Base-by-base conservation (phyloP, 1,140 invertebrate genomes). In the Euwallacea similis region DNA sequence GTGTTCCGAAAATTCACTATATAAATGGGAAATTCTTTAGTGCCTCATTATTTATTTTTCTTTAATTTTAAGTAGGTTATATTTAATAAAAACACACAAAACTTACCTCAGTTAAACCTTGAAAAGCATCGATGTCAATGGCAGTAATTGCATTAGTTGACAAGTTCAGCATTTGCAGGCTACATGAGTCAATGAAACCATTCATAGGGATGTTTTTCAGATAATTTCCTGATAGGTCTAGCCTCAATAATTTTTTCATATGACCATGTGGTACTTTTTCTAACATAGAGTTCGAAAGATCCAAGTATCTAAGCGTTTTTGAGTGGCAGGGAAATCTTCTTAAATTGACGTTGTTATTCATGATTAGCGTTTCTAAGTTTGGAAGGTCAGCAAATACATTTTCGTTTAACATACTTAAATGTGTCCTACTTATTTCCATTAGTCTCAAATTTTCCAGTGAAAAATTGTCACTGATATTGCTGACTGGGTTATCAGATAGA, bases 231-330 rank as follows among this genome's bases (percentile, higher is more conserved):
- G 86, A 85, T 16, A 91, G 76, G 47, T 86, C 81, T 9, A 85
- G 84, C 61, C 83, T 83, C 16, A 81, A 83, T 7, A 91, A 75
- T 74, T 83, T 84, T 10, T 87, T 87, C 60, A 91, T 82, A n/a
- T 86, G 86, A 56, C 84, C 83, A 2, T 88, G 74, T 69, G 86
- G 87, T 3, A 88, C 84, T 58, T 82, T 79, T 71, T 89, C 85
- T 46, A 90, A 79, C 75, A 87, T 89, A 75, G 89, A 90, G 58
- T 84, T 84, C 2, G 88, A 88, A 6, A 88, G 82, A 74, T 91
- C 89, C 46, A 91, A 75, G 58, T 80, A 82, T 53, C 82, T 84
- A 10, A 91, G 73, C 15, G 86, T 86, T 41, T 80, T 77, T 10
- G 85, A 85, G 66, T 84, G 83, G n/a, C 84, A 77, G 59, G 75